Evolutionary conservation across 2,797 vertebrate species (phyloP), one percentile per base, ranked within the genome.

Genomic region (Prionace glauca): DNA sequence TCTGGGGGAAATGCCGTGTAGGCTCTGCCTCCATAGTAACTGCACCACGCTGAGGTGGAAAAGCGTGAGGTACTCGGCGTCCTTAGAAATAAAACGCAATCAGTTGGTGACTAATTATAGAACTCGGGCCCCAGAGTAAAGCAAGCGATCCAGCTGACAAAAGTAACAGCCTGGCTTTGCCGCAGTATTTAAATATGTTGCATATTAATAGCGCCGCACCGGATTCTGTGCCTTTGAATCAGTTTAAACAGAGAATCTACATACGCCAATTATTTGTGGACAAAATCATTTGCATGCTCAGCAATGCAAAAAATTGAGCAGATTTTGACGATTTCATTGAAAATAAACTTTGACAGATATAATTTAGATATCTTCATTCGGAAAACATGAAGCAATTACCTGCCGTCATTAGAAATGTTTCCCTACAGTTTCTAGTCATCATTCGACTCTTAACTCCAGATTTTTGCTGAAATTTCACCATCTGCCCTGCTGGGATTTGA

Each of bases 11-110:
- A 69, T 12, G 62, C 90, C n/a, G 45, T 60, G 56, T 92, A 22
- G 36, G 11, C 4, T 92, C 20, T 36, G 62, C 18, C 62, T 92
- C 90, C 90, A 92, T 92, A 69, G 90, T 92, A 92, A 92, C 90
- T 92, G 65, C 20, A 11, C 62, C 90, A 69, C 90, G 90, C 90
- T 41, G 90, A 92, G 20, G 18, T 9, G 26, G n/a, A 69, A 92
- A 92, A 69, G 90, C 90, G 22, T 92, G 90, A 92, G 90, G 90
- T 92, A 92, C 62, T 92, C 90, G 62, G 90, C 90, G 90, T 92
- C 90, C 90, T 92, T 92, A 11, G 90, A 92, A 92, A 92, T 67
- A 41, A 67, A 92, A 41, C 62, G 90, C 90, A 41, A 67, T 69
- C 90, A 69, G n/a, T 92, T 92, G 65, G 62, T 92, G 90, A 92